Conservation (phyloP, 1,140 invertebrate species). For the Cyphomyrmex costatus region DNA sequence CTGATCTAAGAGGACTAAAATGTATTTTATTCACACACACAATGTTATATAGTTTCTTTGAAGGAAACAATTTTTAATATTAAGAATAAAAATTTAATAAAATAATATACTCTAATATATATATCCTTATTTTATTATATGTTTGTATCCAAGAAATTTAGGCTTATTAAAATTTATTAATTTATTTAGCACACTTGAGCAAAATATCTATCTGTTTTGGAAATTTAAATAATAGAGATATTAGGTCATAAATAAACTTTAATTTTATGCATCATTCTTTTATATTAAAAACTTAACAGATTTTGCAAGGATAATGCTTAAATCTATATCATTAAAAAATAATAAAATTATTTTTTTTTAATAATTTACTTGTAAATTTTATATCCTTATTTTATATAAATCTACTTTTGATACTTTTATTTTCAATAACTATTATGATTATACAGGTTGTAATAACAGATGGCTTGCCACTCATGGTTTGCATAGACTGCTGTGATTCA, state of each 20-base stretch:
- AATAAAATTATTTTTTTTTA: neutral
- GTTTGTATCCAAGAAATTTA: neutral
- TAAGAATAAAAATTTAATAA: neutral
- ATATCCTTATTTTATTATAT: neutral
- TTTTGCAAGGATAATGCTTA: neutral
- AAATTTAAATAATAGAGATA: neutral
- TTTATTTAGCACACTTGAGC: neutral
- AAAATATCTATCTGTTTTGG: neutral
- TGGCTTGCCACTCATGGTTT: constrained; percentile 82
- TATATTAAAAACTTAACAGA: neutral
- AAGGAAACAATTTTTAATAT: too few species aligned
- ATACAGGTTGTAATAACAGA: constrained; percentile 82
- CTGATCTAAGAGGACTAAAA: neutral
- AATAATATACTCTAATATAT: neutral
- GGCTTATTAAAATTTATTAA: neutral
- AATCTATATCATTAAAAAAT: neutral
- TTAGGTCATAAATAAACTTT: neutral
- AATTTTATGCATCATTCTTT: neutral
- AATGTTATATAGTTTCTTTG: neutral
- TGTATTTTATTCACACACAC: neutral
- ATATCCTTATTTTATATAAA: neutral
- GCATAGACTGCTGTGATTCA: constrained; percentile 83
- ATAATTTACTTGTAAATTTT: neutral
- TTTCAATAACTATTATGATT: neutral
- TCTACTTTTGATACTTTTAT: neutral